Base-by-base conservation (phyloP, 2,888 invertebrate species). In the Tiphia femorata region DNA sequence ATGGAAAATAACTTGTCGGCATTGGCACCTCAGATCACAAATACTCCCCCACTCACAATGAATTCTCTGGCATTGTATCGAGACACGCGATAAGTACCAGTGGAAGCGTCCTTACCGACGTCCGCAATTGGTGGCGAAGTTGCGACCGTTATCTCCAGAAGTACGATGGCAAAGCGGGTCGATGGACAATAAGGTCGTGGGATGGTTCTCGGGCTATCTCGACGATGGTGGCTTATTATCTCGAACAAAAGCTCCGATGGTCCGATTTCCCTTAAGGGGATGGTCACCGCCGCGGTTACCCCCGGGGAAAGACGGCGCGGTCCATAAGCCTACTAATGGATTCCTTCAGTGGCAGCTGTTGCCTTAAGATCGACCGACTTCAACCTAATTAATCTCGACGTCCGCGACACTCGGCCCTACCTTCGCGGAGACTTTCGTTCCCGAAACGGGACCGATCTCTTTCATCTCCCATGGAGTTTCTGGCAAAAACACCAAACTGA, bases 211-310 rank as follows among this genome's bases (percentile, higher is more conserved):
- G 65, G 64, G 64, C 71, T 76, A 73, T 71, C 67, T 70, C 67
- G 71, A 79, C 80, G 79, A 80, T 80, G 77, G 74, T 70, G 76
- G 80, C 80, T 80, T 80, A 80, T 80, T 80, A 80, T 79, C 78
- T 72, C 61, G 72, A 63, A 80, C 80, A 80, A 80, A 80, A 80
- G 80, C 77, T 56, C 58, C 70, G 70, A 73, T 33, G 12, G n/a
- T 76, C 71, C 60, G 56, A 47, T 62, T 53, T 48, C 62, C 49
- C 58, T 56, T 47, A 49, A 63, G 60, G 58, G 64, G 63, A 57
- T 64, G 64, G 55, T n/a, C n/a, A n/a, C n/a, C n/a, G n/a, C 55
- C 49, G 58, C 38, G 59, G 30, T 37, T n/a, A 55, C 51, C 68
- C 58, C 62, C 37, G 55, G n/a, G 62, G 65, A 65, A 76, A 76